Evolutionary conservation across 2,113 vertebrate genomes (phyloP).

Genomic region (Cacatua alba): DNA sequence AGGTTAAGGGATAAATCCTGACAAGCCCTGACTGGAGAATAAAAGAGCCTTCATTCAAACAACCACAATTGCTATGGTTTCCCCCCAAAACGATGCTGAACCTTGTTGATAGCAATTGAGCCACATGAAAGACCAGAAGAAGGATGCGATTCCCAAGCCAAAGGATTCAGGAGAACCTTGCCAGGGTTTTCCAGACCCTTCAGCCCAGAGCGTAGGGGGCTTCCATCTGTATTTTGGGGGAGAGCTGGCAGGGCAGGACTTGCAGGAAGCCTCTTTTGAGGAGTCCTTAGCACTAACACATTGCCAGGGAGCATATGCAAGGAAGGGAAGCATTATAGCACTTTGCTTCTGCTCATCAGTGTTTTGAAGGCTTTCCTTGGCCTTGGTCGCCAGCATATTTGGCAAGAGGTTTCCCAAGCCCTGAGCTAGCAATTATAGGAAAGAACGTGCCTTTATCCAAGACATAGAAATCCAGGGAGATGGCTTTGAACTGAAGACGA

Average conservation of each 20-base stretch:
- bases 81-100: neutral
- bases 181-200: neutral
- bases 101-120: accelerated
- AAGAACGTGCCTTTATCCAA: slow-evolving; percentile 5
- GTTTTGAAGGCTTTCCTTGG: slow-evolving; percentile 51
- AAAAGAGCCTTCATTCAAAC: neutral
- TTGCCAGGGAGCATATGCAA: neutral
- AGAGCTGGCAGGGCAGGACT: neutral
- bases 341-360: slow-evolving; percentile 37
- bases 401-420: slow-evolving; percentile 38
- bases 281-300: accelerated
- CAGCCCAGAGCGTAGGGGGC: accelerated
- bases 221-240: neutral
- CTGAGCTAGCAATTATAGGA: neutral
- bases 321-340: neutral
- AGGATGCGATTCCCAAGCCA: neutral
- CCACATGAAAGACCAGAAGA: accelerated
- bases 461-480: neutral
- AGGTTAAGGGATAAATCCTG: slow-evolving; percentile 48
- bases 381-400: slow-evolving; percentile 36
- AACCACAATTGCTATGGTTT: neutral
- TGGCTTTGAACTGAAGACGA: neutral
- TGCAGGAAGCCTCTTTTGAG: neutral
- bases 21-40: neutral
- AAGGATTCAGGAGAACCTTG: neutral